Base-by-base conservation (phyloP, 2,888 invertebrate genomes). In the Leuctra nigra region DNA sequence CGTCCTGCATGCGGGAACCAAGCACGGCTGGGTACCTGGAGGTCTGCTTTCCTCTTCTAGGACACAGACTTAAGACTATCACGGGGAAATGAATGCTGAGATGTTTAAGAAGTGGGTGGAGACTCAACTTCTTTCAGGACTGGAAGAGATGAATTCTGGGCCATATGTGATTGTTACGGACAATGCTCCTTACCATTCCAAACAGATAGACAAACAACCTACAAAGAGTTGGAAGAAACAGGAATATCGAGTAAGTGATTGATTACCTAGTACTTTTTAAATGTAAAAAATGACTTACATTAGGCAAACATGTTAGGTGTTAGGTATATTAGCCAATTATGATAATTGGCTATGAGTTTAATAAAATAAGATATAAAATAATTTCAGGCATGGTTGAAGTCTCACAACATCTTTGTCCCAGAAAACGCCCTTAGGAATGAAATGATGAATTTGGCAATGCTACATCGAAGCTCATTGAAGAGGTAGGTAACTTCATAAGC, bases 181-280 rank as follows among this genome's bases (percentile, higher is more conserved):
- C 29, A 58, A 58, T 38, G 58, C 55, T 13, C 25, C 58, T 1
- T 58, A 58, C 46, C 35, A 55, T 36, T 53, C 46, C 24, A 24
- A 24, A 25, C 52, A 58, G 55, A 11, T 41, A 6, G 39, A 56
- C 44, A 23, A 38, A 14, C 53, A 39, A 9, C 56, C 53, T 2
- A 56, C 56, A 9, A 56, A 22, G 2, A 22, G 25, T n/a, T 53
- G 53, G 39, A 22, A n/a, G 36, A 56, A 56, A 18, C 53, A 41
- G 6, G 7, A 29, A 11, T 29, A 29, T 29, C 29, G 29, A 7
- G 29, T 29, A 29, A 29, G 29, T 29, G n/a, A n/a, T n/a, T n/a
- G n/a, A n/a, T n/a, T n/a, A n/a, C n/a, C n/a, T n/a, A n/a, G n/a
- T n/a, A n/a, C n/a, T n/a, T n/a, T n/a, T n/a, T n/a, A n/a, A n/a